These are phyloP conservation scores for Perognathus longimembris DNA, from an alignment of 2,113 vertebrate genomes.

Conservation along the genomic window DNA sequence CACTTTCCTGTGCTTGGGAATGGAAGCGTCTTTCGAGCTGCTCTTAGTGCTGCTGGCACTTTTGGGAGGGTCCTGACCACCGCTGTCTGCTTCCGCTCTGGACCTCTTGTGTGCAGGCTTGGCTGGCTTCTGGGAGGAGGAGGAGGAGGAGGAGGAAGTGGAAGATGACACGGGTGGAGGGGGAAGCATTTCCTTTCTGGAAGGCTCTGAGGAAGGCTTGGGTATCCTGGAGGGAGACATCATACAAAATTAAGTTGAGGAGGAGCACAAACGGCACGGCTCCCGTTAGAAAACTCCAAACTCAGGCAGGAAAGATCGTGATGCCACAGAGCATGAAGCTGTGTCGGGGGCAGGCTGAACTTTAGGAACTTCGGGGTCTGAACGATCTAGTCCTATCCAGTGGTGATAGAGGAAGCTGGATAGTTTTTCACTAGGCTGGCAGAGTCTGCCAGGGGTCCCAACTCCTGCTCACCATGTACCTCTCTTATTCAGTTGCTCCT, in stretches of 20 bases:
- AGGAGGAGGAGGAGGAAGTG: not conserved
- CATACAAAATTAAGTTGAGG: not conserved
- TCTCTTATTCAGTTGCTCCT: not conserved
- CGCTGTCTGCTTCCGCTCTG: conserved; percentile 67
- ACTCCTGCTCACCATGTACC: fast-evolving
- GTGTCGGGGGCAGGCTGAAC: not conserved
- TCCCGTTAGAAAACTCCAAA: no score
- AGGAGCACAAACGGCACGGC: not conserved
- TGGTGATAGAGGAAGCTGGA: not conserved
- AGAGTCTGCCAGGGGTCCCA: no score
- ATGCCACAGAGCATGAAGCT: not conserved
- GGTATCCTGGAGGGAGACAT: conserved; percentile 81
- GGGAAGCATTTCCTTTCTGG: conserved; percentile 82
- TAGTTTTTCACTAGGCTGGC: not conserved
- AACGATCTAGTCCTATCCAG: not conserved
- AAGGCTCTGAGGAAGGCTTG: conserved; percentile 81
- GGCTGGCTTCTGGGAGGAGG: conserved; percentile 75
- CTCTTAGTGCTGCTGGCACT: conserved; percentile 75
- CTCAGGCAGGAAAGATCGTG: not conserved
- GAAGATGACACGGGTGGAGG: conserved; percentile 27
- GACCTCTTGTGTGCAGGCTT: conserved; percentile 84
- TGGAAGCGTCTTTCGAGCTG: conserved; percentile 73
- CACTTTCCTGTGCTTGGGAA: conserved; percentile 88
- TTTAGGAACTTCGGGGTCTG: conserved; percentile 1
- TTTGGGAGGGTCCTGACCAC: conserved; percentile 67